A percentile compares a stretch with the other conserved stretches of the same genome.
These are phyloP conservation scores for Papilio elwesi DNA, from an alignment of 2,888 invertebrate genomes.

Conservation along the genomic window DNA sequence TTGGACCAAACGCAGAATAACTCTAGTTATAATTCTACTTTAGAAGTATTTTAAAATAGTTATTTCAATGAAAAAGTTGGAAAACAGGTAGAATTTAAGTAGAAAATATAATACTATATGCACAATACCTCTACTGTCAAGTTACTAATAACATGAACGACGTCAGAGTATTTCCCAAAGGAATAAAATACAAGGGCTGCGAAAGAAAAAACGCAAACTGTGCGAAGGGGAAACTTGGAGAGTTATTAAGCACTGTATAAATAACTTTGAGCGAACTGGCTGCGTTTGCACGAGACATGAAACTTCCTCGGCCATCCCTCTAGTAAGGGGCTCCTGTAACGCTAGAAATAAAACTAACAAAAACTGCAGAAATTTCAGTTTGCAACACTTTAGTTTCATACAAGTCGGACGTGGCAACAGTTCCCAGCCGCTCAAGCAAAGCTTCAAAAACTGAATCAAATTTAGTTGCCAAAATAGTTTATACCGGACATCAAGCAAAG, in stretches of 20 bases:
- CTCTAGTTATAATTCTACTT: too few relatives aligned
- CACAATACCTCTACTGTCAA: slow-evolving; percentile 10
- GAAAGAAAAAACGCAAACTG: slow-evolving; percentile 10
- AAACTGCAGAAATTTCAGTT: background rate
- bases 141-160: background rate
- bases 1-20: too few relatives aligned
- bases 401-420: too few relatives aligned
- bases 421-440: too few relatives aligned
- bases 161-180: slow-evolving; percentile 4
- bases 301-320: slow-evolving; percentile 6
- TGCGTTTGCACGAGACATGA: slow-evolving; percentile 12
- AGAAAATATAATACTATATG: slow-evolving; percentile 5
- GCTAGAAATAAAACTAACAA: background rate
- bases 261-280: slow-evolving; percentile 10
- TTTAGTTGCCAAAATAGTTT: too few relatives aligned
- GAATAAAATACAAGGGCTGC: background rate
- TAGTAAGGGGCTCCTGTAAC: background rate
- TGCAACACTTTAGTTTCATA: background rate
- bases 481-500: too few relatives aligned
- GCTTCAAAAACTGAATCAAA: too few relatives aligned
- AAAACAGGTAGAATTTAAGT: background rate
- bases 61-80: too few relatives aligned
- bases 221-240: background rate
- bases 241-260: slow-evolving; percentile 15
- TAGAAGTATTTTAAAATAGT: too few relatives aligned